These are phyloP conservation scores for Agelaius tricolor DNA, from an alignment of 2,113 vertebrate species.

Conservation along the genomic window DNA sequence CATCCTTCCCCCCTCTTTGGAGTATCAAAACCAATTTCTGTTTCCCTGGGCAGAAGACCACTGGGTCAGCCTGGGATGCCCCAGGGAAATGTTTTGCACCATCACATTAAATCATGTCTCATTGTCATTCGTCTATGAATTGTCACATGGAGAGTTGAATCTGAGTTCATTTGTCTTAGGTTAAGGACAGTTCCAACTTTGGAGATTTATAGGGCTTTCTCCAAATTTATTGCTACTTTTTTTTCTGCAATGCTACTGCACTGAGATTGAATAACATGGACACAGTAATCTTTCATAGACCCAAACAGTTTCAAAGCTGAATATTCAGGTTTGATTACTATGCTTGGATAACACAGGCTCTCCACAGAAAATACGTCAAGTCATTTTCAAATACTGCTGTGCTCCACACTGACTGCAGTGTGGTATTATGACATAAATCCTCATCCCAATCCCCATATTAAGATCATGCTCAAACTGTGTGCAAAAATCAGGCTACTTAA, in stretches of 20 bases:
- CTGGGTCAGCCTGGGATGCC: background rate
- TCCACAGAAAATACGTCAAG: background rate
- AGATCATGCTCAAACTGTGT: background rate
- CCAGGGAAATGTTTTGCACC: slow-evolving; percentile 13
- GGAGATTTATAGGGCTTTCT: slow-evolving; percentile 14
- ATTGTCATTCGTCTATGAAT: slow-evolving; percentile 17
- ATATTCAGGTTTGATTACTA: background rate
- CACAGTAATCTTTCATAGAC: background rate
- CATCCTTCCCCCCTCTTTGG: background rate
- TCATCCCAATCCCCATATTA: background rate
- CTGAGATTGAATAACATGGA: background rate
- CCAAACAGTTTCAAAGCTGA: background rate
- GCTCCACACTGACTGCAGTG: background rate
- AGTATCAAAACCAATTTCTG: background rate
- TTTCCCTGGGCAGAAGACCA: background rate
- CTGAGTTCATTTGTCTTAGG: slow-evolving; percentile 34
- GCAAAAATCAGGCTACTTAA: background rate
- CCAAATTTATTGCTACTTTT: slow-evolving; percentile 28
- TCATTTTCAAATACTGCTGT: background rate
- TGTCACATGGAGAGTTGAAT: slow-evolving; percentile 35
- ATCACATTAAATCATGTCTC: background rate
- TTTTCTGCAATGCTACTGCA: background rate
- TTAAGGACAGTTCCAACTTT: slow-evolving; percentile 21
- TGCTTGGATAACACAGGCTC: background rate
- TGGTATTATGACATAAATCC: background rate